phyloP scores from a whole-genome alignment of 2,113 vertebrate species.

The Melanerpes aurifrons region DNA sequence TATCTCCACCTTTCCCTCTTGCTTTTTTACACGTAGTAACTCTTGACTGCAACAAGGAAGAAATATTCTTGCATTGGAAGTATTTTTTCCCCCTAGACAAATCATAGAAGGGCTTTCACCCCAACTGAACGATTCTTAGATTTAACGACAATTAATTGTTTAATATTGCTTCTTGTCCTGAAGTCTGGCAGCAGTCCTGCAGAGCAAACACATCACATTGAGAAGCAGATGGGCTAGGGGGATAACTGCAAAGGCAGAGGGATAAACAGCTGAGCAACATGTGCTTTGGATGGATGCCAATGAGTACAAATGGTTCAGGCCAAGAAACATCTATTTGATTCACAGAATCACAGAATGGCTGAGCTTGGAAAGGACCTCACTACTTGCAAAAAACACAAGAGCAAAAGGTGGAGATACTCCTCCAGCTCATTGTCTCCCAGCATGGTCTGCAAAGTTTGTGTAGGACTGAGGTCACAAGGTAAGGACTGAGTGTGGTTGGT shows the following conservation, averaged over 20 bases:
- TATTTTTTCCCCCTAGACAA: neutral
- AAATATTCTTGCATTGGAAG: neutral
- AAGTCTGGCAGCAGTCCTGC: neutral
- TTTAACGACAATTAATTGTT: accelerated
- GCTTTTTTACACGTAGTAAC: neutral
- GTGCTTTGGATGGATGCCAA: neutral
- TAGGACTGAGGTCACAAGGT: neutral
- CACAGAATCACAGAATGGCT: too few relatives aligned
- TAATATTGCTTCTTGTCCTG: neutral
- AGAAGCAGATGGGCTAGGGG: neutral
- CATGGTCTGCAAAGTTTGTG: neutral
- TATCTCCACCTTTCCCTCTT: neutral
- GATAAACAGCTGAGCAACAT: neutral
- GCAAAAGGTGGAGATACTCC: neutral
- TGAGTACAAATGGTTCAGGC: neutral
- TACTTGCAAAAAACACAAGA: neutral
- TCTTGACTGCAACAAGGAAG: neutral
- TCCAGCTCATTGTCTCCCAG: neutral
- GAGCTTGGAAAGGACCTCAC: too few relatives aligned
- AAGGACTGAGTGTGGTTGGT: neutral
- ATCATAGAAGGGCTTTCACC: neutral
- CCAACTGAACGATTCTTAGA: neutral
- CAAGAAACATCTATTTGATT: neutral
- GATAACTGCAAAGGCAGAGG: neutral
- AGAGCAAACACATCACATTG: neutral